Base-by-base conservation (phyloP, 1,140 invertebrate genomes). In the Pomacea maculata region DNA sequence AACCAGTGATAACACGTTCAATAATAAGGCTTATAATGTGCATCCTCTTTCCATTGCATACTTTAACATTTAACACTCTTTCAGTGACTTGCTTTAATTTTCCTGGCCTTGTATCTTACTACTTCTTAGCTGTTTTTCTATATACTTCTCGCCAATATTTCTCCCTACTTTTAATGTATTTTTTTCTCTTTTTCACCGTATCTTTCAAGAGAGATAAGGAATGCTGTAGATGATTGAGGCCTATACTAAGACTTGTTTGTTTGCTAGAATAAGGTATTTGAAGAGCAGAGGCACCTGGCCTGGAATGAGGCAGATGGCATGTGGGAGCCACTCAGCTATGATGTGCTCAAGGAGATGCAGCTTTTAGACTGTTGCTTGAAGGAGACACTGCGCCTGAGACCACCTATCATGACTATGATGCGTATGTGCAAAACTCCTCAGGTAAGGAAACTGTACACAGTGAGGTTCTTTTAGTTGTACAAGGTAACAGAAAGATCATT, bases 331-430 rank as follows among this genome's bases (percentile, higher is more conserved):
- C 73, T 89, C 0, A 71, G 82, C 61, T 89, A 89, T 65, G 87
- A 89, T 29, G 54, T 82, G 15, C 61, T 89, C 65, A 87, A 88
- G 75, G 85, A 89, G 19, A 79, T 88, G 55, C 78, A 85, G 54
- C 72, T 89, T 29, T 79, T 90, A 67, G 89, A 90, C 73, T 78
- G 87, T 54, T 87, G 86, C 74, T 68, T 90, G 76, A 90, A 87
- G 84, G 89, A 90, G 79, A 87, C 88, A 10, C 81, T 90, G 57
- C 77, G 89, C 17, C 84, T 90, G 5, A 75, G 88, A 52, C 88
- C 89, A 29, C 89, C 89, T 15, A 87, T 90, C 74, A 85, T 89
- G 84, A 87, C 86, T n/a, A 87, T 89, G 83, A 90, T 90, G 88
- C 78, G 89, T 21, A 84, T 88, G 85, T 88, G 85, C 78, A 84